phyloP scores from a whole-genome alignment of 2,797 vertebrate genomes.

The Scyliorhinus canicula region DNA sequence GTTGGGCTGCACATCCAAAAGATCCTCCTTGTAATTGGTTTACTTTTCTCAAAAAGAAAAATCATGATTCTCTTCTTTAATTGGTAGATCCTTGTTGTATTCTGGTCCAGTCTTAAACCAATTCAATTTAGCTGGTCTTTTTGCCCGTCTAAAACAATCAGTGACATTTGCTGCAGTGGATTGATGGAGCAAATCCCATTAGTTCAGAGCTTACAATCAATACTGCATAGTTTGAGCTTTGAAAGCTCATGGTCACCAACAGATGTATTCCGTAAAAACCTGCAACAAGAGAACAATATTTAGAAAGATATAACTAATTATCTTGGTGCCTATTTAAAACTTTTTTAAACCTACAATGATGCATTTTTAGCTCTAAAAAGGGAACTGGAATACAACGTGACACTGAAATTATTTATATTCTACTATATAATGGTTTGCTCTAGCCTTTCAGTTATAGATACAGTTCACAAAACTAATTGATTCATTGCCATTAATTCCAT shows the following conservation, averaged over 20 bases:
- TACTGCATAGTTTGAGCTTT: neutral
- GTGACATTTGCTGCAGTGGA: neutral
- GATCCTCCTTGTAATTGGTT: neutral
- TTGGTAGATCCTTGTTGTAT: neutral
- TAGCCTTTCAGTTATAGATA: neutral
- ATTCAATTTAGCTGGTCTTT: neutral
- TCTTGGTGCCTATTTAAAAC: neutral
- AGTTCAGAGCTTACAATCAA: neutral
- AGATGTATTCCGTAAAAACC: neutral
- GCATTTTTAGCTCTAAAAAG: neutral
- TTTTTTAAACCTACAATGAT: neutral
- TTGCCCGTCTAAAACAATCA: neutral
- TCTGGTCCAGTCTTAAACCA: neutral
- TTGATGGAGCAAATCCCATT: neutral
- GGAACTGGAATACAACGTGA: neutral
- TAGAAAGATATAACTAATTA: neutral
- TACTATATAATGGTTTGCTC: neutral
- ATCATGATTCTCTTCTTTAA: neutral
- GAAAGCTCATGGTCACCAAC: neutral
- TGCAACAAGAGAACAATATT: neutral
- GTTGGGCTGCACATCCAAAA: neutral
- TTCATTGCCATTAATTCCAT: neutral
- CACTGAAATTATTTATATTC: neutral
- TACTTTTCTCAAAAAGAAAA: neutral
- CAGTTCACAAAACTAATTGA: neutral